Evolutionary conservation across 2,113 vertebrate genomes (phyloP).

Genomic region (Erythrocercus mccallii): DNA sequence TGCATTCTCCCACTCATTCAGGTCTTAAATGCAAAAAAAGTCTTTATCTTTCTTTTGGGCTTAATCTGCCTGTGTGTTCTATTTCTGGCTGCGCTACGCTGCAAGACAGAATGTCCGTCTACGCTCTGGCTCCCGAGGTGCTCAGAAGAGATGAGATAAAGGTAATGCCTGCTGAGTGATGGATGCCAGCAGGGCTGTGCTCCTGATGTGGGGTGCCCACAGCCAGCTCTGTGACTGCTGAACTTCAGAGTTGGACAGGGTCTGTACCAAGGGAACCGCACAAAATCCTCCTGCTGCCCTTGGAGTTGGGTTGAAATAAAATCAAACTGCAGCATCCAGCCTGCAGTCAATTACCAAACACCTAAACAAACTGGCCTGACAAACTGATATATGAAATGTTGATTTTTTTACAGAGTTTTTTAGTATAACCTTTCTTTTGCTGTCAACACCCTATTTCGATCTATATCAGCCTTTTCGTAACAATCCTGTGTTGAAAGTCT

Average conservation of each 20-base stretch:
- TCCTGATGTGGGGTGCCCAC: accelerated
- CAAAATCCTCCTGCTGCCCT: background rate
- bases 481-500: background rate
- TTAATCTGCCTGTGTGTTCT: background rate
- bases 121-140: accelerated
- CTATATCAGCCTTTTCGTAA: background rate
- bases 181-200: accelerated
- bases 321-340: background rate
- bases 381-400: background rate
- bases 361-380: background rate
- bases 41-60: background rate
- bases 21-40: background rate
- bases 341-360: background rate
- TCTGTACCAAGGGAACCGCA: accelerated
- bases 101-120: background rate
- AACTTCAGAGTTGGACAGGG: accelerated
- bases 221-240: accelerated
- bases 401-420: background rate
- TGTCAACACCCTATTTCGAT: background rate
- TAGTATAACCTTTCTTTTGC: background rate
- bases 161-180: slow-evolving; percentile 28
- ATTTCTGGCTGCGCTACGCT: background rate
- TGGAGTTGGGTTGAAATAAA: background rate
- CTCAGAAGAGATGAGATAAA: background rate
- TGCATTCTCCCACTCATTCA: background rate